Conservation (phyloP, 2,797 vertebrate genomes). For the Loriculus beryllinus region DNA sequence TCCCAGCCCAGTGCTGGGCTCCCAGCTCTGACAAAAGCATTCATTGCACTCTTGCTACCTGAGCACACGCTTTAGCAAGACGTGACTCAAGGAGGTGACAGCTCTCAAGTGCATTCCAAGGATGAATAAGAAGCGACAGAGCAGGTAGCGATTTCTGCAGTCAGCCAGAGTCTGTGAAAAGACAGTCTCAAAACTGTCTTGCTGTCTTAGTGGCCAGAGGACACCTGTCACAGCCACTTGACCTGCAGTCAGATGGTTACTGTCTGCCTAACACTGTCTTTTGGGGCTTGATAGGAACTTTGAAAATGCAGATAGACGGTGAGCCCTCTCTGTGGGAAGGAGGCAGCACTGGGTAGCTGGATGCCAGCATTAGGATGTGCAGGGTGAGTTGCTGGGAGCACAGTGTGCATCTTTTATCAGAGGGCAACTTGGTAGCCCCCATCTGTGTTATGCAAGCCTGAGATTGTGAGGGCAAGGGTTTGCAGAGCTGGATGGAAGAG, state of each 20-base stretch:
- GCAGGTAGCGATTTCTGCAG: neutral
- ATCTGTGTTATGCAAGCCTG: rapidly evolving
- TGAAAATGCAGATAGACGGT: neutral
- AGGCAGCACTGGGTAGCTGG: neutral
- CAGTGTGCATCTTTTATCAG: rapidly evolving
- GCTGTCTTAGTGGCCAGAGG: neutral
- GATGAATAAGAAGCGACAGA: neutral
- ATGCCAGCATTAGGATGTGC: rapidly evolving
- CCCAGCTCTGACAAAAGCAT: neutral
- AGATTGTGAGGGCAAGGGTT: neutral
- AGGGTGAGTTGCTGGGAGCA: rapidly evolving
- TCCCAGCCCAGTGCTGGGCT: neutral
- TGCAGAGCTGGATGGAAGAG: neutral
- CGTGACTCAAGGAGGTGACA: neutral
- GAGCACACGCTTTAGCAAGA: neutral
- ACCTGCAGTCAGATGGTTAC: constrained; percentile 41
- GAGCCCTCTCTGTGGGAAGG: neutral
- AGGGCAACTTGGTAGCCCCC: neutral
- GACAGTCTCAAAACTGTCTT: neutral
- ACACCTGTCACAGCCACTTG: constrained; percentile 19
- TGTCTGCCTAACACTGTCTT: neutral
- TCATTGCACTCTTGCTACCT: neutral
- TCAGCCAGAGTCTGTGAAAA: neutral
- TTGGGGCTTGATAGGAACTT: neutral
- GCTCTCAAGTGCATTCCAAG: constrained; percentile 45